Conservation (phyloP, 1,140 invertebrate species). For the Drosophila punjabiensis region DNA sequence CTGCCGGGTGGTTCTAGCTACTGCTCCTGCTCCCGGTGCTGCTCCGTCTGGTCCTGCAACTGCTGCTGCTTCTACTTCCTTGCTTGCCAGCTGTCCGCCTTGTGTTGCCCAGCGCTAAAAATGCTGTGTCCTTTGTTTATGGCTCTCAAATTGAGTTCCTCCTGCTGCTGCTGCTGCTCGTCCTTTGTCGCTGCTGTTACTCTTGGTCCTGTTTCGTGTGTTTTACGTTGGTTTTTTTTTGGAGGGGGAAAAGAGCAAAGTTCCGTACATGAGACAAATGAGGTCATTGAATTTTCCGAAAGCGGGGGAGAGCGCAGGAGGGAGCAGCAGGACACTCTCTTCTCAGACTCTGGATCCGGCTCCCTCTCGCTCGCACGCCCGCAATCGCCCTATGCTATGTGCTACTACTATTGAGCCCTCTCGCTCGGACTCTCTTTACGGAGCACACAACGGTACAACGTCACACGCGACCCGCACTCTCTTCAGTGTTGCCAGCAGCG, state of each 20-base stretch:
- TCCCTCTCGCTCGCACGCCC: conserved; percentile 24
- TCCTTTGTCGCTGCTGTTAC: conserved; percentile 52
- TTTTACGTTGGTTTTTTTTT: conserved; percentile 42
- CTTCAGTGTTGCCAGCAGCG: conserved; percentile 24
- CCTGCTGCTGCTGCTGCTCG: conserved; percentile 30
- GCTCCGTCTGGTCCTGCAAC: conserved; percentile 27
- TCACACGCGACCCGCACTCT: conserved; percentile 52
- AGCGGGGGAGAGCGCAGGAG: conserved; percentile 26
- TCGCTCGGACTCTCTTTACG: background rate
- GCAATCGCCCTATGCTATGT: conserved; percentile 42
- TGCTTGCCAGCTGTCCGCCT: conserved; percentile 39
- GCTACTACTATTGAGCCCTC: conserved; percentile 47
- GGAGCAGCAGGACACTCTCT: conserved; percentile 52
- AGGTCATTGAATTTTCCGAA: conserved; percentile 80
- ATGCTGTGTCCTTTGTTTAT: conserved; percentile 33
- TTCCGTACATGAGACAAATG: conserved; percentile 77
- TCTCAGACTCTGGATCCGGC: conserved; percentile 15
- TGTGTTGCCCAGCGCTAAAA: conserved; percentile 28
- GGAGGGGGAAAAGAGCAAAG: conserved; percentile 52
- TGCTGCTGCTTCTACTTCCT: conserved; percentile 36
- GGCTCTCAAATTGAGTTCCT: conserved; percentile 24
- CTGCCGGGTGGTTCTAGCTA: conserved; percentile 29
- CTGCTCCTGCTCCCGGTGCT: conserved; percentile 37
- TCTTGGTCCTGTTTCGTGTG: conserved; percentile 39
- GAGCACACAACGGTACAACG: background rate